These are phyloP conservation scores for Antechinus stuartii DNA, from an alignment of 2,113 vertebrate species.

Conservation along the genomic window DNA sequence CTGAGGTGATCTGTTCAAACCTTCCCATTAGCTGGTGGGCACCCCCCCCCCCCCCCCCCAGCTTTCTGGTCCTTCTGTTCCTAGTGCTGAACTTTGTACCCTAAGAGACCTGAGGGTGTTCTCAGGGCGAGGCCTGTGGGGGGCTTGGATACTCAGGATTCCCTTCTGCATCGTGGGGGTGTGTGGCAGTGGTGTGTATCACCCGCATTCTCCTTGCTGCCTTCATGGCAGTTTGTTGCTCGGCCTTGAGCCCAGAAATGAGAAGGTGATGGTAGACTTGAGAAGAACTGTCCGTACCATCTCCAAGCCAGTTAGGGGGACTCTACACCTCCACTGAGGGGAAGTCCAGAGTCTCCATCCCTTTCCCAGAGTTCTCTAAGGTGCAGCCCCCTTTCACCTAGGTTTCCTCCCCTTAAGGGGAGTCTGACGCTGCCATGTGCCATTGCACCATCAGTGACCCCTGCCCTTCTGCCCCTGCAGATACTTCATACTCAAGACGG, in stretches of 20 bases:
- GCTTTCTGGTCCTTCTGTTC: not conserved
- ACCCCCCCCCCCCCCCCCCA: too few species aligned
- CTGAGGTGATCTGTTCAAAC: too few species aligned
- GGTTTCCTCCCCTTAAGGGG: too few species aligned
- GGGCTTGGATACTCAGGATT: slow-evolving; percentile 39
- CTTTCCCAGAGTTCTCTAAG: too few species aligned
- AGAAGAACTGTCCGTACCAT: too few species aligned
- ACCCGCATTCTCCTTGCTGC: not conserved
- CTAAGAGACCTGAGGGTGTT: rapidly evolving
- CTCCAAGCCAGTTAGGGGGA: too few species aligned
- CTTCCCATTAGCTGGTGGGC: too few species aligned
- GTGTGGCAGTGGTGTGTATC: slow-evolving; percentile 21
- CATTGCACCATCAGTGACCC: not conserved
- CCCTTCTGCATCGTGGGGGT: not conserved
- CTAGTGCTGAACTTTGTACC: not conserved
- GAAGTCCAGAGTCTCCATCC: too few species aligned
- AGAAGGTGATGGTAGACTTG: not conserved
- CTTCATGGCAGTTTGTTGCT: not conserved
- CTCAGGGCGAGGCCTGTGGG: too few species aligned
- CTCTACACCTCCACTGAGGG: too few species aligned
- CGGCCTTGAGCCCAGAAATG: not conserved
- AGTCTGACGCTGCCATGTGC: too few species aligned
- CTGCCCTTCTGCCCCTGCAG: not conserved
- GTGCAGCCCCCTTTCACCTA: too few species aligned
- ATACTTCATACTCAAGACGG: not conserved